Evolutionary conservation across 2,113 vertebrate species (phyloP), one percentile per base, ranked within the genome.

Genomic region (Boulengeromyrus knoepffleri): DNA sequence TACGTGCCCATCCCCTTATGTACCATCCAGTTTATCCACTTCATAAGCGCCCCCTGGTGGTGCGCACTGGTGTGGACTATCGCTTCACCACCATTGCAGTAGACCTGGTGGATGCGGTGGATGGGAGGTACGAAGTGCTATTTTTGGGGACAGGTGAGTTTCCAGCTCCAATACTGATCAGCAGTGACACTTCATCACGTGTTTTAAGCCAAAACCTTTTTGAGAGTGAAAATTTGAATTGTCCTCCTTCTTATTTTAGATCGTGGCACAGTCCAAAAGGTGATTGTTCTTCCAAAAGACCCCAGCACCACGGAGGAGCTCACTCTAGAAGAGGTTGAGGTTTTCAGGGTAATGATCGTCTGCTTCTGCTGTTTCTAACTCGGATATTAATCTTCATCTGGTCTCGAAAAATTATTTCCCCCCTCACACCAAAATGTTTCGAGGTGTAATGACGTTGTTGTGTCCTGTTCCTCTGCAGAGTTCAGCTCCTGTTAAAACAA

Each of bases 1-100:
- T 97, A 91, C 93, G 96, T 4, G 92, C 96, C 0, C 97, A 97
- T 90, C 97, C 97, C 12, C 95, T 97, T 88, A 97, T 97, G 97
- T 96, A 95, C 93, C 95, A 96, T 36, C 93, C 97, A 0, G 96
- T 97, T 36, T 97, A 97, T 89, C 96, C 97, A 0, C 93, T 96
- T 88, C 96, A 97, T 89, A 96, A 96, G 0, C 96, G 96, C 92
- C 97, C 97, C 90, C 95, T 97, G 90, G 96, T 97, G 95, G 95
- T 97, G 86, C 94, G 96, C 15, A 97, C 96, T 0, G 96, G 96
- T 0, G 95, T 97, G 58, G 96, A 96, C 91, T 97, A 97, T 90
- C 95, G 96, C 7, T 97, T 94, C 93, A 97, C 97, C 0, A 95
- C 95, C 27, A 89, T 97, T 85, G 97, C 96, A 77, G 96, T 97